phyloP scores from a whole-genome alignment of 2,888 invertebrate genomes.

The Pecten maximus region DNA sequence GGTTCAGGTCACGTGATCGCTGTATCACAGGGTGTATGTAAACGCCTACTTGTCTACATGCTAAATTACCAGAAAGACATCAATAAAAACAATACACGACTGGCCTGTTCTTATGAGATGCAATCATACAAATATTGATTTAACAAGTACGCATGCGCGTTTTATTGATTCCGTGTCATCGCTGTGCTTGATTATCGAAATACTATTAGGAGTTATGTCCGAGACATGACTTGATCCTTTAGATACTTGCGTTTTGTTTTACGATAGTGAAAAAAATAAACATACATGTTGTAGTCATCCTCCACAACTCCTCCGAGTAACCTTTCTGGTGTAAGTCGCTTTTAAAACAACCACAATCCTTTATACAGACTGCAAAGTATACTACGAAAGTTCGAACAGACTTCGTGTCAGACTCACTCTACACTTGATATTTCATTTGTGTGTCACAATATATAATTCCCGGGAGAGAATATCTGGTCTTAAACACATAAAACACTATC shows the following conservation, averaged over 20 bases:
- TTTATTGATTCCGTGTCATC: constrained; percentile 18
- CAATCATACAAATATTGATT: neutral
- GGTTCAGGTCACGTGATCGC: neutral
- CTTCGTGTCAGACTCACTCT: too few relatives aligned
- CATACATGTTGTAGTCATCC: neutral
- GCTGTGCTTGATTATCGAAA: neutral
- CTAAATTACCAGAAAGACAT: neutral
- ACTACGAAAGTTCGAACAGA: too few relatives aligned
- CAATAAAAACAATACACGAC: neutral
- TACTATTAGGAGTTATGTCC: neutral
- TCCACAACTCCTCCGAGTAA: neutral
- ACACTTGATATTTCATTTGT: neutral
- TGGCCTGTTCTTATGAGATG: neutral
- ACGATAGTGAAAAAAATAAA: neutral
- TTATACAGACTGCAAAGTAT: too few relatives aligned
- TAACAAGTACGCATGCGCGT: neutral
- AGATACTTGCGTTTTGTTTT: neutral
- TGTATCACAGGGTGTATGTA: neutral
- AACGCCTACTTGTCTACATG: neutral
- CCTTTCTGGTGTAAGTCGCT: neutral
- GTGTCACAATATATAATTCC: neutral
- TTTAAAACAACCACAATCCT: too few relatives aligned
- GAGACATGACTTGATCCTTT: neutral
- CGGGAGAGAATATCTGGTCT: neutral
- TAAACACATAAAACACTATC: neutral